Percentiles rank a stretch among this genome's conserved stretches.
These are phyloP conservation scores for Saguinus midas DNA, from an alignment of 2,113 vertebrate genomes.

Conservation along the genomic window DNA sequence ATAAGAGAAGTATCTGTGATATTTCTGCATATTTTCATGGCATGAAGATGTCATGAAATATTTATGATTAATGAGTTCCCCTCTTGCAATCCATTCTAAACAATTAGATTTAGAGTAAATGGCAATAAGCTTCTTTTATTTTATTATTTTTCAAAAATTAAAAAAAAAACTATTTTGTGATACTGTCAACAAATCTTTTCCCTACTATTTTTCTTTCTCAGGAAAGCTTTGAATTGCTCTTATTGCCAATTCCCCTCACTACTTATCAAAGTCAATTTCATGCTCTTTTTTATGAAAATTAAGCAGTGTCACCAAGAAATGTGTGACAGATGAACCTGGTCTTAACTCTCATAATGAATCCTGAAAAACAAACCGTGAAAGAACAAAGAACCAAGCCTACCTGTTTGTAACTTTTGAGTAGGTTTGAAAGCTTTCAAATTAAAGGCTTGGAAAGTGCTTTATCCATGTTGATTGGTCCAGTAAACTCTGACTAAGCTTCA, in stretches of 20 bases:
- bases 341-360: neutral
- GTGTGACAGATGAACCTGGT: constrained; percentile 6
- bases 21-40: neutral
- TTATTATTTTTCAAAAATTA: neutral
- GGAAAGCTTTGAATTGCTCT: constrained; percentile 25
- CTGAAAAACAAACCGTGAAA: neutral
- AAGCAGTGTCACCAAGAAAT: constrained; percentile 58
- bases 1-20: neutral
- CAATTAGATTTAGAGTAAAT: constrained; percentile 13
- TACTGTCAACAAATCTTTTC: neutral
- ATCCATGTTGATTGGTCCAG: neutral
- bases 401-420: constrained; percentile 37
- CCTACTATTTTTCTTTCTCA: constrained; percentile 15
- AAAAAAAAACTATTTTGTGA: constrained; percentile 40
- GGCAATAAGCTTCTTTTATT: neutral
- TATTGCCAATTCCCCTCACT: neutral
- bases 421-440: constrained; percentile 11
- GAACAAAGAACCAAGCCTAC: neutral
- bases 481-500: neutral
- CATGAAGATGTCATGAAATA: constrained; percentile 21
- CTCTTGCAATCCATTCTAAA: neutral
- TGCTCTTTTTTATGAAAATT: constrained; percentile 63
- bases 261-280: constrained; percentile 67
- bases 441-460: neutral
- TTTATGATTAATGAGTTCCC: neutral